A percentile compares a stretch with the other conserved stretches of the same genome.
phyloP scores from a whole-genome alignment of 2,888 invertebrate genomes.

The Oscheius sp. region DNA sequence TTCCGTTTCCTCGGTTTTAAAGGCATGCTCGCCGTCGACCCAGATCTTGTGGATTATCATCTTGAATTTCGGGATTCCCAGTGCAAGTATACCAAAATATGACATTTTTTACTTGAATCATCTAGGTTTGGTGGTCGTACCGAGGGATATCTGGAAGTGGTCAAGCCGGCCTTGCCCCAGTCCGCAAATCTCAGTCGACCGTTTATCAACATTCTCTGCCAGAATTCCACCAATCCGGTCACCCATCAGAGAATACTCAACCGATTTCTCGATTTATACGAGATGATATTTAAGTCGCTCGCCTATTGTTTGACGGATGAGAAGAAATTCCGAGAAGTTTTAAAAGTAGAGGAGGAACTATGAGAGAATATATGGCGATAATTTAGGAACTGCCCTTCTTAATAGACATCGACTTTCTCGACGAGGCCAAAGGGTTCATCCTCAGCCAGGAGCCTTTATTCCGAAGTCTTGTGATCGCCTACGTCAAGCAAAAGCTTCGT shows the following conservation, averaged over 20 bases:
- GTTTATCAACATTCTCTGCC: constrained; percentile 4
- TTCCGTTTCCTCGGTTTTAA: constrained; percentile 2
- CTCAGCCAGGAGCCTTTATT: background rate
- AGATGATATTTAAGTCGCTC: background rate
- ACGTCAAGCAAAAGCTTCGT: background rate
- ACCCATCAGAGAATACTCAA: background rate
- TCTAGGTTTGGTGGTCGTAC: background rate
- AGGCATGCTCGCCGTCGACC: constrained; percentile 5
- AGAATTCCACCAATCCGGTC: background rate
- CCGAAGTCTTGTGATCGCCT: background rate
- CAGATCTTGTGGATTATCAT: background rate
- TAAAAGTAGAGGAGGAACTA: too few relatives aligned
- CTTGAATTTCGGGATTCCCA: constrained; percentile 6
- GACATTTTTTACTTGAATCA: background rate
- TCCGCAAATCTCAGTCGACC: background rate
- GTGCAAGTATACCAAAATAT: background rate
- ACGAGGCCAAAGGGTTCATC: background rate
- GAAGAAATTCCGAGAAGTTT: background rate
- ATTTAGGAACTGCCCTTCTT: background rate
- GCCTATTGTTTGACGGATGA: background rate
- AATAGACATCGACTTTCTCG: background rate
- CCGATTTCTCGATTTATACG: background rate
- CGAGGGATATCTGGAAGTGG: background rate
- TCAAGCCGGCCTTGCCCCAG: background rate
- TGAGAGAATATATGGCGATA: too few relatives aligned